Percentiles rank a stretch among this genome's conserved stretches.
These are phyloP conservation scores for Mizuhopecten yessoensis DNA, from an alignment of 1,140 invertebrate genomes.

Conservation along the genomic window DNA sequence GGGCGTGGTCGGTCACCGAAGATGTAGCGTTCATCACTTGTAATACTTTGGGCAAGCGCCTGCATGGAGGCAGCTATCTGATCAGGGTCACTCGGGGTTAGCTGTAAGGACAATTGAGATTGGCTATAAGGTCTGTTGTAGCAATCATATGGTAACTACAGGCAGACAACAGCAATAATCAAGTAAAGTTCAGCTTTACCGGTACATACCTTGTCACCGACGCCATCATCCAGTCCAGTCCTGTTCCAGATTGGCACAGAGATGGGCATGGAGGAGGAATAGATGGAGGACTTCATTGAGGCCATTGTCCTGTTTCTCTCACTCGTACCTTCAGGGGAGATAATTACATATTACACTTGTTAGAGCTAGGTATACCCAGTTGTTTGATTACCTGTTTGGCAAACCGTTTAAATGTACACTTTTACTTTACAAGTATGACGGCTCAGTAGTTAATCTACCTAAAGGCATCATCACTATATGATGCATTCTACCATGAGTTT, in stretches of 20 bases:
- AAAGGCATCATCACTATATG: no score
- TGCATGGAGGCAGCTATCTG: constrained; percentile 94
- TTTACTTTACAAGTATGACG: no score
- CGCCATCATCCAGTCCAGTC: constrained; percentile 33
- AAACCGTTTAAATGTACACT: no score
- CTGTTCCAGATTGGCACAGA: constrained; percentile 67
- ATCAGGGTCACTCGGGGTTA: constrained; percentile 82
- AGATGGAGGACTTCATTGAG: constrained; percentile 59
- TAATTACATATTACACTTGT: no score
- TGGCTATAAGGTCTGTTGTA: no score
- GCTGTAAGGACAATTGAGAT: constrained; percentile 61
- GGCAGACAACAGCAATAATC: no score
- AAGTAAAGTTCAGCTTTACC: background rate
- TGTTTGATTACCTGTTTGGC: no score
- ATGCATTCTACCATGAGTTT: no score
- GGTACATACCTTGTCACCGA: constrained; percentile 64
- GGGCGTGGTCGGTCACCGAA: constrained; percentile 91
- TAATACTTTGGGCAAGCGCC: constrained; percentile 92
- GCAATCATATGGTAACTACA: no score
- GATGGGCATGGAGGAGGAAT: constrained; percentile 75
- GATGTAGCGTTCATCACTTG: constrained; percentile 89
- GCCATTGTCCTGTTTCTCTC: constrained; percentile 33
- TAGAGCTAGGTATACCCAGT: no score
- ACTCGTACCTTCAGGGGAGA: background rate
- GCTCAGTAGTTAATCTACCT: no score